Conservation (phyloP, 2,888 invertebrate species). For the Cheilosia vulpina region DNA sequence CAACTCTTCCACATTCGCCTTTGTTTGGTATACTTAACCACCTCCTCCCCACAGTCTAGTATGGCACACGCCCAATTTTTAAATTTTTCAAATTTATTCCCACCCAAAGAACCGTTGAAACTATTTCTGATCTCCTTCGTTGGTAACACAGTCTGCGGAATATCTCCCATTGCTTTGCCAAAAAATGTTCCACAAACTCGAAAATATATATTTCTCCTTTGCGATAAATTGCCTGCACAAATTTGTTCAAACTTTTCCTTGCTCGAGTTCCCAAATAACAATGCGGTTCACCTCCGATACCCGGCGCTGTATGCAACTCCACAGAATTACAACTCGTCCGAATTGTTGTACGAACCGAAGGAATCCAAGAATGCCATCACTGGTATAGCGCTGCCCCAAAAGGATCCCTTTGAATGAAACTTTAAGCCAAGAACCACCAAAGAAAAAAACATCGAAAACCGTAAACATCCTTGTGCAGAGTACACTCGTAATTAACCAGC, state of each 20-base stretch:
- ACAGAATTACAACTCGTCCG: slow-evolving; percentile 31
- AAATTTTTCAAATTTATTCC: no score
- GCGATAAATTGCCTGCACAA: slow-evolving; percentile 16
- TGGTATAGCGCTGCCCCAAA: not conserved
- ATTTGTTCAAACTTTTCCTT: slow-evolving; percentile 26
- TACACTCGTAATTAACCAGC: slow-evolving; percentile 37
- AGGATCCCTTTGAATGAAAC: slow-evolving; percentile 24
- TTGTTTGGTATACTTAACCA: no score
- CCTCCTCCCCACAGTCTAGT: no score
- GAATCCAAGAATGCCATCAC: slow-evolving; percentile 2
- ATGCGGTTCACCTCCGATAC: slow-evolving; percentile 33
- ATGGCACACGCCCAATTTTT: no score
- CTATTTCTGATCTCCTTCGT: not conserved
- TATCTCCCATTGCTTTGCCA: not conserved
- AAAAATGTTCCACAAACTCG: slow-evolving; percentile 22
- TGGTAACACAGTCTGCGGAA: not conserved
- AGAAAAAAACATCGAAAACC: not conserved
- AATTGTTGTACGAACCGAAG: slow-evolving; percentile 28
- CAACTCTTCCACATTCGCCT: no score
- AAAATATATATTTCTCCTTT: not conserved
- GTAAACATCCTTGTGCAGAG: not conserved
- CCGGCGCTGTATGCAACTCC: not conserved
- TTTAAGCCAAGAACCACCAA: slow-evolving; percentile 13
- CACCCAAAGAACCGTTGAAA: not conserved
- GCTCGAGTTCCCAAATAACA: slow-evolving; percentile 20